A percentile compares a stretch with the other conserved stretches of the same genome.
Evolutionary conservation across 2,113 vertebrate genomes (phyloP).

Genomic region (Seriola rivoliana): DNA sequence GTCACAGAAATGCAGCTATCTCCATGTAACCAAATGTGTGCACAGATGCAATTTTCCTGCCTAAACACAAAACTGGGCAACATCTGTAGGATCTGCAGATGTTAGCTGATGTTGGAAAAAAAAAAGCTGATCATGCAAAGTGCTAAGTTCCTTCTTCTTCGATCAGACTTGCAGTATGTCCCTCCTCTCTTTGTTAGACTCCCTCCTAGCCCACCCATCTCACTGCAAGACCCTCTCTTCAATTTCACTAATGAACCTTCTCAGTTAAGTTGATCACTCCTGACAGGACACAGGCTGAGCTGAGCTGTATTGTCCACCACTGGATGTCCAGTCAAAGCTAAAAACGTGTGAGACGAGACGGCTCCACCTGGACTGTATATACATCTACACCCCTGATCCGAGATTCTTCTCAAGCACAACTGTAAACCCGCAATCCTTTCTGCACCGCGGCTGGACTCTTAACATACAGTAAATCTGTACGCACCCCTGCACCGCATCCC

Average conservation of each 20-base stretch:
- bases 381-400: conserved; percentile 28
- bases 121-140: not conserved
- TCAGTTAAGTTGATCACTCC: conserved; percentile 25
- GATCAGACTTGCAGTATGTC: not conserved
- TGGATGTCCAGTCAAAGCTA: not conserved
- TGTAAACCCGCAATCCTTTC: conserved; percentile 56
- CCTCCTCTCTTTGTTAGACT: conserved; percentile 8
- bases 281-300: conserved; percentile 14
- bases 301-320: not conserved
- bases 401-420: conserved; percentile 25
- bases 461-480: conserved; percentile 28
- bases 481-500: conserved; percentile 43
- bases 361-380: conserved; percentile 3
- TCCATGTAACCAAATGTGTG: not conserved
- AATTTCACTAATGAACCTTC: not conserved
- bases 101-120: not conserved
- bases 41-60: not conserved
- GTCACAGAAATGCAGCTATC: not conserved
- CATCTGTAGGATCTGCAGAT: conserved; percentile 10
- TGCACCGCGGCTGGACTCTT: conserved; percentile 50
- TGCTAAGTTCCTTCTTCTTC: not conserved
- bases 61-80: not conserved
- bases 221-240: not conserved
- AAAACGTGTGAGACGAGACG: conserved; percentile 6
- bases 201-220: not conserved